Evolutionary conservation across 2,797 vertebrate species (phyloP).

Genomic region (Jordanella pulchra): DNA sequence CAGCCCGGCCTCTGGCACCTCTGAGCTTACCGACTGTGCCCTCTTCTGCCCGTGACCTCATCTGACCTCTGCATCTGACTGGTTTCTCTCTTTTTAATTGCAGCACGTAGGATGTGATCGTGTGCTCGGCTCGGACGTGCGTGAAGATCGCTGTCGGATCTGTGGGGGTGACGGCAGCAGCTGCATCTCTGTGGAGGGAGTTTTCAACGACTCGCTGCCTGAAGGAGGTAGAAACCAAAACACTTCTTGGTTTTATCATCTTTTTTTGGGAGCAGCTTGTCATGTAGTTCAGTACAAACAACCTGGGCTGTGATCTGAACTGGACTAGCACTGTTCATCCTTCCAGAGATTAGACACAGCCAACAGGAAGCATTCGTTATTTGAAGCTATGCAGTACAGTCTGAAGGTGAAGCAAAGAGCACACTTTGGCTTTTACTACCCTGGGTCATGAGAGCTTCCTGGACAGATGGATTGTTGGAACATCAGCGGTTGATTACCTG

Average conservation of each 20-base stretch:
- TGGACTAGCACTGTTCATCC: conserved; percentile 21
- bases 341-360: conserved; percentile 30
- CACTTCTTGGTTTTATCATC: background rate
- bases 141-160: conserved; percentile 92
- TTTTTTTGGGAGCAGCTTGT: conserved; percentile 9
- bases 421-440: conserved; percentile 45
- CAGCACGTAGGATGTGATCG: conserved; percentile 97
- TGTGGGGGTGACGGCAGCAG: conserved; percentile 93
- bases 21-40: conserved; percentile 54
- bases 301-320: conserved; percentile 10
- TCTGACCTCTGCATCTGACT: conserved; percentile 45
- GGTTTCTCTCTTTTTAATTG: conserved; percentile 29
- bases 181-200: conserved; percentile 89
- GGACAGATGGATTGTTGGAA: conserved; percentile 50
- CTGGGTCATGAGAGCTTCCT: conserved; percentile 42
- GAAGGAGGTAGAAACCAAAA: conserved; percentile 84
- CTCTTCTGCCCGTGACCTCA: conserved; percentile 46
- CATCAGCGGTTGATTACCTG: conserved; percentile 42
- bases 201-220: conserved; percentile 89
- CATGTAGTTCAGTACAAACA: background rate
- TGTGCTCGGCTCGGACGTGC: conserved; percentile 89
- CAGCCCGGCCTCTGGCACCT: conserved; percentile 62
- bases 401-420: conserved; percentile 50
- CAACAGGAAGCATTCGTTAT: conserved; percentile 39
- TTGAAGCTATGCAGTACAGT: conserved; percentile 46